These are phyloP conservation scores for Troglohyphantes excavatus DNA, from an alignment of 2,888 invertebrate genomes.

Conservation along the genomic window DNA sequence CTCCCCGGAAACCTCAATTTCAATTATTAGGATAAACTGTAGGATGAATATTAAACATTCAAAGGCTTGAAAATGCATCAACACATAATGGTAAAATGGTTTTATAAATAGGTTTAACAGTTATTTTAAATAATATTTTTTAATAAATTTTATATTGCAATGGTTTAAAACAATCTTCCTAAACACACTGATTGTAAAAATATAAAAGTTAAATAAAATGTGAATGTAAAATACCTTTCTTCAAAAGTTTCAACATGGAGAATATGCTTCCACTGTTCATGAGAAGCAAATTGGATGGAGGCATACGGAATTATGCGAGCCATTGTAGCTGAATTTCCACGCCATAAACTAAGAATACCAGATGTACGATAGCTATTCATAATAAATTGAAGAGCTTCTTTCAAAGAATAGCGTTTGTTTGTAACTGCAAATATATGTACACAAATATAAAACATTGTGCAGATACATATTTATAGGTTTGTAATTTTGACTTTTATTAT, in stretches of 20 bases:
- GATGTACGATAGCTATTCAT: slow-evolving; percentile 87
- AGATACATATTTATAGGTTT: background rate
- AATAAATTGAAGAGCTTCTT: slow-evolving; percentile 84
- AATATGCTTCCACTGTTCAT: slow-evolving; percentile 95
- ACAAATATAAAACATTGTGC: background rate
- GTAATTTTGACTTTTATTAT: background rate
- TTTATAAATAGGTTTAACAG: no score
- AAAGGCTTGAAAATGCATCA: no score
- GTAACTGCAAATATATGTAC: slow-evolving; percentile 80
- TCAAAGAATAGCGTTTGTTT: slow-evolving; percentile 83
- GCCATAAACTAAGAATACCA: slow-evolving; percentile 93
- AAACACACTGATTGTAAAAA: background rate
- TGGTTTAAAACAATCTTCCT: background rate
- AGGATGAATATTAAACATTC: no score
- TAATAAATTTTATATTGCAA: no score
- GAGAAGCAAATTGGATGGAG: slow-evolving; percentile 97
- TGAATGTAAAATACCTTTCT: slow-evolving; percentile 54
- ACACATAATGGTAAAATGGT: no score
- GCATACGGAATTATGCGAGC: slow-evolving; percentile 98
- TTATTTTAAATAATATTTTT: no score
- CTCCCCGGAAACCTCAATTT: no score
- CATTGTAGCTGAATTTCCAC: slow-evolving; percentile 99
- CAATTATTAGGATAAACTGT: no score
- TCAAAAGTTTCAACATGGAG: slow-evolving; percentile 70
- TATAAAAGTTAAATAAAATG: background rate